A percentile compares a stretch with the other conserved stretches of the same genome.
Conservation (phyloP, 1,140 invertebrate genomes). For the Bombus breviceps region DNA sequence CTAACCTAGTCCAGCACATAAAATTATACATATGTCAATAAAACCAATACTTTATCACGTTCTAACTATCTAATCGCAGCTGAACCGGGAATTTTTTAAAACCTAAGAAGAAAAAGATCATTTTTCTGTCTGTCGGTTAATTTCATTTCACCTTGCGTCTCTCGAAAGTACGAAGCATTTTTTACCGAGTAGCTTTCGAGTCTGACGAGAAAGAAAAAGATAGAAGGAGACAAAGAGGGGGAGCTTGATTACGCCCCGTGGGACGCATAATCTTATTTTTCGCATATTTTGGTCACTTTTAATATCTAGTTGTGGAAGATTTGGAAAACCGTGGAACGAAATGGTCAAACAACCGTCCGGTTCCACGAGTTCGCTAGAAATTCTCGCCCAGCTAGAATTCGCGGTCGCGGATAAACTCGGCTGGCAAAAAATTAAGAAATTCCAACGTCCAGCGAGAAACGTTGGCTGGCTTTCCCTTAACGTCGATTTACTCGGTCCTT, state of each 20-base stretch:
- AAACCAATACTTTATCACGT: too few relatives aligned
- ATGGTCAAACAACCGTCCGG: not conserved
- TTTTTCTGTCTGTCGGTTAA: not conserved
- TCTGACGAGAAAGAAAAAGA: too few relatives aligned
- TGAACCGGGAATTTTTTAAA: not conserved
- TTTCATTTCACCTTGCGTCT: not conserved
- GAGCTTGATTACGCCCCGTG: not conserved
- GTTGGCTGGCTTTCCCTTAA: not conserved
- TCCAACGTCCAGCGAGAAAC: not conserved
- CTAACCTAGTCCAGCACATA: too few relatives aligned
- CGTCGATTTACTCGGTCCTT: slow-evolving; percentile 36
- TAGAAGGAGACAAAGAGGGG: not conserved
- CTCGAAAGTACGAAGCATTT: not conserved
- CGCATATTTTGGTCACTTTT: slow-evolving; percentile 5
- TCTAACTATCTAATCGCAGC: too few relatives aligned
- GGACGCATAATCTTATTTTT: slow-evolving; percentile 33
- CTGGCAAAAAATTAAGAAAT: slow-evolving; percentile 28
- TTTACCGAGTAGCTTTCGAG: not conserved
- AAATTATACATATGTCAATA: too few relatives aligned
- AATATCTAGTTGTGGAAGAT: not conserved
- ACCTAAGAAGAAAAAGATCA: not conserved
- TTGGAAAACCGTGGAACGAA: not conserved
- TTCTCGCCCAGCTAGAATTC: not conserved
- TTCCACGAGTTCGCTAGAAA: not conserved
- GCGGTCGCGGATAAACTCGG: slow-evolving; percentile 3